Percentiles rank a stretch among this genome's conserved stretches.
Conservation (phyloP, 2,797 vertebrate genomes). For the Borostomias antarcticus region DNA sequence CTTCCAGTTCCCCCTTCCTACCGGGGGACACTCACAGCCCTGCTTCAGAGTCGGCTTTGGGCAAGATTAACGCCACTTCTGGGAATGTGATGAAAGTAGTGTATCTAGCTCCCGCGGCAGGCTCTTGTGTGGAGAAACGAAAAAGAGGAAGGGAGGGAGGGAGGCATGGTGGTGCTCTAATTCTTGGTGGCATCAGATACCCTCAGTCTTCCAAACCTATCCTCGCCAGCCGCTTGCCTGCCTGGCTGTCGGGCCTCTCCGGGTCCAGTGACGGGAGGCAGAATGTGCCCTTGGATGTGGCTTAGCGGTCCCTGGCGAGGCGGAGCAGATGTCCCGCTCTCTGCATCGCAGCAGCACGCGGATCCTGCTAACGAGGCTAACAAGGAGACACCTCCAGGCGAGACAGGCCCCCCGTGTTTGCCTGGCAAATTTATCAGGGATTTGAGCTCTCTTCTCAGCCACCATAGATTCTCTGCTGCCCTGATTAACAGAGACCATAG, state of each 20-base stretch:
- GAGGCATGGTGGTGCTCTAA: conserved; percentile 33
- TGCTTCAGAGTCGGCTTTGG: conserved; percentile 51
- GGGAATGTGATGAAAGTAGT: conserved; percentile 57
- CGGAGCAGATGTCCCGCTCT: conserved; percentile 57
- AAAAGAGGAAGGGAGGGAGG: conserved; percentile 35
- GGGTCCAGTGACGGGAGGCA: conserved; percentile 39
- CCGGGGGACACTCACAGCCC: conserved; percentile 57
- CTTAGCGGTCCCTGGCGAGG: conserved; percentile 20
- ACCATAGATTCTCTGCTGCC: conserved; percentile 7
- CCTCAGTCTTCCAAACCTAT: conserved; percentile 10
- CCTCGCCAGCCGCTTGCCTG: conserved; percentile 9
- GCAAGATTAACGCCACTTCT: conserved; percentile 59
- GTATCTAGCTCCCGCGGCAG: conserved; percentile 42
- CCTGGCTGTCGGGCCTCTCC: conserved; percentile 34
- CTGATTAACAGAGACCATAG: conserved; percentile 12
- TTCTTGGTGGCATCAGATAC: conserved; percentile 42
- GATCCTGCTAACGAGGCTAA: conserved; percentile 57
- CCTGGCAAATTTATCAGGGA: conserved; percentile 53
- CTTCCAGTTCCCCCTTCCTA: conserved; percentile 47
- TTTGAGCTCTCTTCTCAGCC: conserved; percentile 32
- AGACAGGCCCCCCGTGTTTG: conserved; percentile 50
- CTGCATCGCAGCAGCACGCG: conserved; percentile 26
- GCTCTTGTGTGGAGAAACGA: conserved; percentile 32
- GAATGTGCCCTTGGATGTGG: conserved; percentile 44
- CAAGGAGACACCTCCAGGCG: conserved; percentile 46